Percentiles rank a stretch among this genome's conserved stretches.
phyloP scores from a whole-genome alignment of 2,797 vertebrate genomes.

The Arctocebus calabarensis region DNA sequence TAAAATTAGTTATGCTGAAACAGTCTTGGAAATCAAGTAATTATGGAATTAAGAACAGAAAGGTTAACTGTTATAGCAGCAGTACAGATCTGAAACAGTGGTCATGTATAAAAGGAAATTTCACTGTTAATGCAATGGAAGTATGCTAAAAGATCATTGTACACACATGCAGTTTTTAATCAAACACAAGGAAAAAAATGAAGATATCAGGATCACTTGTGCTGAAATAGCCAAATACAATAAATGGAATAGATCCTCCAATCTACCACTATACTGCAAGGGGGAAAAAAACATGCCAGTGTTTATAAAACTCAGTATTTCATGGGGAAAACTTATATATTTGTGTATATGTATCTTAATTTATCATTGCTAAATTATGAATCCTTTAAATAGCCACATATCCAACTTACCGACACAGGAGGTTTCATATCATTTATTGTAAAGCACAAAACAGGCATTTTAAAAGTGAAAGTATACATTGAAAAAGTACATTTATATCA shows the following conservation, averaged over 20 bases:
- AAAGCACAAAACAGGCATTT: slow-evolving; percentile 99
- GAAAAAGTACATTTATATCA: slow-evolving; percentile 99
- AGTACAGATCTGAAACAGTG: slow-evolving; percentile 90
- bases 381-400: slow-evolving; percentile 90
- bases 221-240: slow-evolving; percentile 88
- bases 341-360: slow-evolving; percentile 88
- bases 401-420: slow-evolving; percentile 99
- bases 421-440: slow-evolving; percentile 99
- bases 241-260: slow-evolving; percentile 86
- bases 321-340: slow-evolving; percentile 83
- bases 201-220: slow-evolving; percentile 88
- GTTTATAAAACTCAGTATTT: slow-evolving; percentile 84
- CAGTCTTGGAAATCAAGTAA: slow-evolving; percentile 85
- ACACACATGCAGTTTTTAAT: slow-evolving; percentile 89
- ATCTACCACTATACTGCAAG: slow-evolving; percentile 89
- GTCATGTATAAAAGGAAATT: slow-evolving; percentile 90
- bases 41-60: slow-evolving; percentile 86
- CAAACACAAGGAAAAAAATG: slow-evolving; percentile 88
- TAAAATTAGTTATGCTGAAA: slow-evolving; percentile 88
- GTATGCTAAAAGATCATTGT: slow-evolving; percentile 89
- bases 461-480: slow-evolving; percentile 99
- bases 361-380: slow-evolving; percentile 87
- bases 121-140: slow-evolving; percentile 91
- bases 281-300: slow-evolving; percentile 88
- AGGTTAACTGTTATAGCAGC: slow-evolving; percentile 89